Percentiles rank a stretch among this genome's conserved stretches.
phyloP scores from a whole-genome alignment of 2,888 invertebrate species.

The Cheilosia grossa region DNA sequence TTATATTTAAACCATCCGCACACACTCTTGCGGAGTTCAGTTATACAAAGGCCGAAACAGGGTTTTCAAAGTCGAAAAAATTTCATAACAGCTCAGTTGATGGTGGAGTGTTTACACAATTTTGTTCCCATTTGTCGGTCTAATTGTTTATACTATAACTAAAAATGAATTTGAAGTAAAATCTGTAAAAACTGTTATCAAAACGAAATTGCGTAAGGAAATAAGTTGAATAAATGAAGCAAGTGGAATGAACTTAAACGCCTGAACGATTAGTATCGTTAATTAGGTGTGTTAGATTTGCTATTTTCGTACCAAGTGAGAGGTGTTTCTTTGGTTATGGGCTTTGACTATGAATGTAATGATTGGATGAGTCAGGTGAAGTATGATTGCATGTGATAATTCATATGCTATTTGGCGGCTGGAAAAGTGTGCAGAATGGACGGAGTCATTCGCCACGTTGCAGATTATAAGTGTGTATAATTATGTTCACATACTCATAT shows the following conservation, averaged over 20 bases:
- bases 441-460: too few relatives aligned
- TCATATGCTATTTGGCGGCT: not conserved
- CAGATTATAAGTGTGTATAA: too few relatives aligned
- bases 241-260: conserved; percentile 66
- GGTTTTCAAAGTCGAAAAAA: conserved; percentile 35
- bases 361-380: not conserved
- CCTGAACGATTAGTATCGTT: conserved; percentile 52
- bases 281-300: conserved; percentile 55
- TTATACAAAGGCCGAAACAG: conserved; percentile 16
- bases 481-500: too few relatives aligned
- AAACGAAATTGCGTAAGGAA: conserved; percentile 45
- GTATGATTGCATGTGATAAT: not conserved
- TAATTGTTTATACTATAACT: conserved; percentile 22
- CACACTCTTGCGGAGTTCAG: not conserved
- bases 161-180: conserved; percentile 31
- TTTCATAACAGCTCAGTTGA: conserved; percentile 15
- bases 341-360: conserved; percentile 32
- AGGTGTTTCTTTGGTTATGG: conserved; percentile 48
- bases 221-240: conserved; percentile 17
- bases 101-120: conserved; percentile 41
- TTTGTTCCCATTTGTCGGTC: conserved; percentile 1
- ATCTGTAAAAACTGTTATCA: conserved; percentile 31
- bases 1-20: not conserved
- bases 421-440: too few relatives aligned
- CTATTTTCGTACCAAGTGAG: conserved; percentile 38